These are phyloP conservation scores for Fratercula arctica DNA, from an alignment of 2,797 vertebrate genomes.

Conservation along the genomic window DNA sequence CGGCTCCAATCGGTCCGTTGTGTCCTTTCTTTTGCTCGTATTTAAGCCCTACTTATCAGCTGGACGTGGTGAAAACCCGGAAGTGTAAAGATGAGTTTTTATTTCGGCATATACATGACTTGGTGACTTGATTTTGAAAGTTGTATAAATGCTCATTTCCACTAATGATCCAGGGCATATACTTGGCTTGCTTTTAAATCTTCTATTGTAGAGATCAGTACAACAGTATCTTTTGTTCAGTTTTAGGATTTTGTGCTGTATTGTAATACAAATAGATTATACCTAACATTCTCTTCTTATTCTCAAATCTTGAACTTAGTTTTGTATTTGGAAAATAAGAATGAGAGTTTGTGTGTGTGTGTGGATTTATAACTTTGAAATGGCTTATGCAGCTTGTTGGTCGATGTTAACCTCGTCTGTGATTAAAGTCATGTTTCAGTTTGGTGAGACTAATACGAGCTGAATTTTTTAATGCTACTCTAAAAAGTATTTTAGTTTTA, in stretches of 20 bases:
- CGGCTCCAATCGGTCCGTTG: fast-evolving
- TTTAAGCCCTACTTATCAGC: not conserved
- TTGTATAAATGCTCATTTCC: not conserved
- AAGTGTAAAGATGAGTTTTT: not conserved
- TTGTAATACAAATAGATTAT: not conserved
- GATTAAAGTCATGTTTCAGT: not conserved
- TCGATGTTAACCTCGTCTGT: not conserved
- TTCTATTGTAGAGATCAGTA: fast-evolving
- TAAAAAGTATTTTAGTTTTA: not conserved
- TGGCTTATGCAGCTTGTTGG: not conserved
- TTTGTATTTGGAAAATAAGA: not conserved
- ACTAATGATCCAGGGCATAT: not conserved
- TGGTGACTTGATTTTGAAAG: not conserved
- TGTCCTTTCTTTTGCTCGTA: not conserved
- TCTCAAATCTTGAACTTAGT: not conserved
- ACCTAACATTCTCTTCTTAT: not conserved
- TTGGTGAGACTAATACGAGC: not conserved
- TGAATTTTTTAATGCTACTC: not conserved
- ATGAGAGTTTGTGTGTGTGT: not conserved
- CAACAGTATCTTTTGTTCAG: not conserved
- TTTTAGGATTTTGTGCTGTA: not conserved
- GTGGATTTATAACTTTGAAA: not conserved
- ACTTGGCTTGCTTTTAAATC: not conserved
- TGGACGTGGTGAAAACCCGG: not conserved
- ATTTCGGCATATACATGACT: not conserved